A percentile compares a stretch with the other conserved stretches of the same genome.
Conservation (phyloP, 2,797 vertebrate genomes). For the Propithecus perrieri region DNA sequence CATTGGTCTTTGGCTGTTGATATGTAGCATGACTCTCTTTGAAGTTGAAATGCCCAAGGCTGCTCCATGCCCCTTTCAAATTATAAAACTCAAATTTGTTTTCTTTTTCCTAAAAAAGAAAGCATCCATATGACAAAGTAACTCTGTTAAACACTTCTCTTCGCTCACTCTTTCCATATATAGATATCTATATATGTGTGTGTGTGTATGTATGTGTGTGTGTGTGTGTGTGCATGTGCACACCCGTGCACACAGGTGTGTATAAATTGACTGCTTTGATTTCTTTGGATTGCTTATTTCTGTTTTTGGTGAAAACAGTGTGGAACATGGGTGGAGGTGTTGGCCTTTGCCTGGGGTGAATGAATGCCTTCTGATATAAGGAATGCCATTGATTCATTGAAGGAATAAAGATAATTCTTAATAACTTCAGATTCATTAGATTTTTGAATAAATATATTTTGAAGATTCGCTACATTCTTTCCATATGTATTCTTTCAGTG, state of each 20-base stretch:
- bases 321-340: neutral
- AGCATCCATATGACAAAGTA: neutral
- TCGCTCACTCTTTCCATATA: neutral
- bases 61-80: neutral
- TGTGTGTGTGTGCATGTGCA: no score
- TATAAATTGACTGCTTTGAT: neutral
- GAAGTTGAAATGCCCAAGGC: neutral
- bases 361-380: neutral
- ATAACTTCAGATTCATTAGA: neutral
- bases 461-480: neutral
- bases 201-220: neutral
- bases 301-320: neutral
- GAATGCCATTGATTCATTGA: neutral
- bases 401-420: neutral
- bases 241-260: neutral
- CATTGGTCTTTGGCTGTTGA: neutral
- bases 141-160: neutral
- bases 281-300: neutral
- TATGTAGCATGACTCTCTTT: neutral
- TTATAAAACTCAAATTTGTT: neutral
- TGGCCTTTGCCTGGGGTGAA: neutral
- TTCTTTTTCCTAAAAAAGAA: neutral
- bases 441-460: neutral
- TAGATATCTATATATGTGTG: neutral
- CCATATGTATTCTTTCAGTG: neutral